These are phyloP conservation scores for Stichodactyla helianthus DNA, from an alignment of 64 coral and sea anemone species.

Conservation along the genomic window DNA sequence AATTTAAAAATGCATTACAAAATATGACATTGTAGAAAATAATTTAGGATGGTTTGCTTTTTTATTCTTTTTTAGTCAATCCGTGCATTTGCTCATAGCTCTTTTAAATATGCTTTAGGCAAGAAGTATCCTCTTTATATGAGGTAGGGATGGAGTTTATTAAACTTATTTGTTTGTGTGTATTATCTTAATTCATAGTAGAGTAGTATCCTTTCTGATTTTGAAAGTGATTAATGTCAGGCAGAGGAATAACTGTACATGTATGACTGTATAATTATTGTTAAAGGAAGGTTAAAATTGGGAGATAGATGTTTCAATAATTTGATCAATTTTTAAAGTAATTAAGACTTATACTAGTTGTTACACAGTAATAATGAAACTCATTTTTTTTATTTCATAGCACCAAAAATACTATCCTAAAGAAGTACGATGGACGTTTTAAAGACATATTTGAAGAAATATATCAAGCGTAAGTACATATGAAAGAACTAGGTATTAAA, in stretches of 20 bases:
- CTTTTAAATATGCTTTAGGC: conserved; percentile 86
- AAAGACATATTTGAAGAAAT: conserved; percentile 99
- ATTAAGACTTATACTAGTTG: too few relatives aligned
- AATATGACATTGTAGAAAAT: too few relatives aligned
- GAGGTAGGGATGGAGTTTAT: conserved; percentile 50
- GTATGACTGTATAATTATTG: too few relatives aligned
- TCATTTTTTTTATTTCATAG: conserved; percentile 25
- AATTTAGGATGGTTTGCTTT: neutral
- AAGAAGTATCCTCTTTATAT: conserved; percentile 92
- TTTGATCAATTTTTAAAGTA: too few relatives aligned
- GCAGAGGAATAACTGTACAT: too few relatives aligned
- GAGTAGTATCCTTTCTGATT: too few relatives aligned
- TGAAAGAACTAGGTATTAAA: neutral
- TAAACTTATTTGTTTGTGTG: neutral
- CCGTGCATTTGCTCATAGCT: conserved; percentile 91
- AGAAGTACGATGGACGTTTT: conserved; percentile 98
- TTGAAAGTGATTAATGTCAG: too few relatives aligned
- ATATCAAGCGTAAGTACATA: conserved; percentile 72
- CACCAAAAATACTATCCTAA: conserved; percentile 99
- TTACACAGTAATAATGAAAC: too few relatives aligned
- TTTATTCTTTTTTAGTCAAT: conserved; percentile 60
- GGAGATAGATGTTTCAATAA: too few relatives aligned
- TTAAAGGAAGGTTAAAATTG: too few relatives aligned
- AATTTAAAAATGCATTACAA: too few relatives aligned
- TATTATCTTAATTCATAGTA: too few relatives aligned